Base-by-base conservation (phyloP, 2,888 invertebrate genomes). In the Ornithoptera alexandrae region DNA sequence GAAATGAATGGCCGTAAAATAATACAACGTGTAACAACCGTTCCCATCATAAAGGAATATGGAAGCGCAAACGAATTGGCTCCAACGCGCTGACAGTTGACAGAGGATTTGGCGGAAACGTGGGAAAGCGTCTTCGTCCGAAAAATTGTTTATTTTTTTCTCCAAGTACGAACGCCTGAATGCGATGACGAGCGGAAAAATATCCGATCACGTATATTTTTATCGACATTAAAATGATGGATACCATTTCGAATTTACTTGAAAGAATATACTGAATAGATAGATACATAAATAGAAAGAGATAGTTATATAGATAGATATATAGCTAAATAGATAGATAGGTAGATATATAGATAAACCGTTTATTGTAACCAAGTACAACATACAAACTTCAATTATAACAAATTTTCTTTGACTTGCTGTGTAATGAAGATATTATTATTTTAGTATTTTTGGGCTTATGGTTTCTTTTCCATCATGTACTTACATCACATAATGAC, bases 71-170 rank as follows among this genome's bases (percentile, higher is more conserved):
- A 67, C 67, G 70, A 71, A 71, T 61, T 71, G 70, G 71, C 66
- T 72, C 72, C 74, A 70, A 72, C 71, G 72, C 73, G 72, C 73
- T 78, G 80, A 77, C 79, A 78, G 75, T 73, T 79, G 81, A 80
- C 78, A 76, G 77, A 73, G 74, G 76, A 78, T 77, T 79, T 78
- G 78, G 78, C 75, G 78, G 78, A 72, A n/a, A 67, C 74, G 74
- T 70, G 73, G 72, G 76, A 77, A 78, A 72, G 74, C 73, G 74
- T 74, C 68, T 72, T 76, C 74, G 72, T 71, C 74, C 75, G 79
- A 77, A 75, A 77, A 78, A 78, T 78, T 76, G 75, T 76, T 76
- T 77, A 76, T 77, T 78, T 76, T 22, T 76, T 73, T 72, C 72
- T 56, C 63, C 72, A 76, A 65, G 71, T 70, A 70, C 60, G 73